Evolutionary conservation across 2,113 vertebrate genomes (phyloP).

Genomic region (Triplophysa rosa): DNA sequence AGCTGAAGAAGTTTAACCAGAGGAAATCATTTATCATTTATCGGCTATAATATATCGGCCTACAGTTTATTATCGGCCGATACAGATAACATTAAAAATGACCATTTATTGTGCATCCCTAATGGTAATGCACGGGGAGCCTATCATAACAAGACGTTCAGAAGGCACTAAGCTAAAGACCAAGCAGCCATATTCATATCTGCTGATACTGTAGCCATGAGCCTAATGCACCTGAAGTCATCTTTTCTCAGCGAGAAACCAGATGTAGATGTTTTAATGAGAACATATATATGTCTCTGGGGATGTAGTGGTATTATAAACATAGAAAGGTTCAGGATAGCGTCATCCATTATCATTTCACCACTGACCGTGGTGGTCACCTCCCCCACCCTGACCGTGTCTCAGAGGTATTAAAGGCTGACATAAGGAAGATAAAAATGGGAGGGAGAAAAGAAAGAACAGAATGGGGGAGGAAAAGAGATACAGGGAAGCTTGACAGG

Average conservation of each 20-base stretch:
- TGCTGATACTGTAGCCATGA: slow-evolving; percentile 35
- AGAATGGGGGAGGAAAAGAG: neutral
- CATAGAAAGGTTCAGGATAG: neutral
- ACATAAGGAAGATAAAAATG: neutral
- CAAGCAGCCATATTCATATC: slow-evolving; percentile 35
- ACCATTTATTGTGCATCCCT: too few relatives aligned
- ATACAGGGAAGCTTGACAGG: slow-evolving; percentile 29
- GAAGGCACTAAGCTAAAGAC: slow-evolving; percentile 3
- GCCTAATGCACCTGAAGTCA: slow-evolving; percentile 17
- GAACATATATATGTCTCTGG: neutral
- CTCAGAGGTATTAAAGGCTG: slow-evolving; percentile 8
- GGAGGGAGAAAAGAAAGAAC: neutral
- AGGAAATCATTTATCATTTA: too few relatives aligned
- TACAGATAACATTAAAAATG: too few relatives aligned
- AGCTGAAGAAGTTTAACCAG: too few relatives aligned
- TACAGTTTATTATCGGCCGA: too few relatives aligned
- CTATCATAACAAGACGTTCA: slow-evolving; percentile 10
- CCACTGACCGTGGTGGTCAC: neutral
- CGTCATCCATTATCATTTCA: neutral
- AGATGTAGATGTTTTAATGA: neutral
- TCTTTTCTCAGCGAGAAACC: neutral
- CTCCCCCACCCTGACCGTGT: neutral
- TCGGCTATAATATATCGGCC: too few relatives aligned
- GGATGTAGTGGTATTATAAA: neutral
- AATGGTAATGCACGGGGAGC: neutral